Conservation (phyloP, 1,140 invertebrate species). For the Drosophila burlai region DNA sequence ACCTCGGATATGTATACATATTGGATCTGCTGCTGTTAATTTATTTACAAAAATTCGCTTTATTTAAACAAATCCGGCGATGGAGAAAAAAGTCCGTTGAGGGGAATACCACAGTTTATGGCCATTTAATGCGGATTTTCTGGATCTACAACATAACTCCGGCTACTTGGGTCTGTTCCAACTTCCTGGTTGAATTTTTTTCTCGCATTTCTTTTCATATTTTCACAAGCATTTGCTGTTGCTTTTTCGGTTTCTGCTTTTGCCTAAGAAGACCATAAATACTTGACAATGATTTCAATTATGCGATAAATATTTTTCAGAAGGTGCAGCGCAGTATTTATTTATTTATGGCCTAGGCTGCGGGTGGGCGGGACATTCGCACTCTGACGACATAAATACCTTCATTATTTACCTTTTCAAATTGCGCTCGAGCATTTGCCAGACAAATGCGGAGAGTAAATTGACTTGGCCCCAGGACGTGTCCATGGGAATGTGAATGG, state of each 20-base stretch:
- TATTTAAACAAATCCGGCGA: neutral
- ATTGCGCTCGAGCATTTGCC: conserved; percentile 57
- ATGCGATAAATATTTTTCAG: conserved; percentile 69
- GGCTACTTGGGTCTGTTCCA: conserved; percentile 1
- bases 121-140: conserved; percentile 34
- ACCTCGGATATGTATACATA: conserved; percentile 4
- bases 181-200: conserved; percentile 12
- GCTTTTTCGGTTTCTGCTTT: conserved; percentile 19
- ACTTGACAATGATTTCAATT: conserved; percentile 71
- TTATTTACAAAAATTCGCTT: conserved; percentile 8
- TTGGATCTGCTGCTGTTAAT: conserved; percentile 16
- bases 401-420: conserved; percentile 75
- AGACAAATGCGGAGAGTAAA: conserved; percentile 58
- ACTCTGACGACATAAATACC: conserved; percentile 59
- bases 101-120: conserved; percentile 2
- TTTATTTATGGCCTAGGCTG: conserved; percentile 56
- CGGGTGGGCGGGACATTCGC: conserved; percentile 11
- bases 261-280: conserved; percentile 54
- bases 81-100: neutral
- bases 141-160: conserved; percentile 9
- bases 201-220: conserved; percentile 8
- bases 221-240: conserved; percentile 34
- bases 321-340: conserved; percentile 41
- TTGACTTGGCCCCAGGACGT: conserved; percentile 60
- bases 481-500: conserved; percentile 21